Evolutionary conservation across 2,797 vertebrate species (phyloP).

Genomic region (Eospalax fontanierii): DNA sequence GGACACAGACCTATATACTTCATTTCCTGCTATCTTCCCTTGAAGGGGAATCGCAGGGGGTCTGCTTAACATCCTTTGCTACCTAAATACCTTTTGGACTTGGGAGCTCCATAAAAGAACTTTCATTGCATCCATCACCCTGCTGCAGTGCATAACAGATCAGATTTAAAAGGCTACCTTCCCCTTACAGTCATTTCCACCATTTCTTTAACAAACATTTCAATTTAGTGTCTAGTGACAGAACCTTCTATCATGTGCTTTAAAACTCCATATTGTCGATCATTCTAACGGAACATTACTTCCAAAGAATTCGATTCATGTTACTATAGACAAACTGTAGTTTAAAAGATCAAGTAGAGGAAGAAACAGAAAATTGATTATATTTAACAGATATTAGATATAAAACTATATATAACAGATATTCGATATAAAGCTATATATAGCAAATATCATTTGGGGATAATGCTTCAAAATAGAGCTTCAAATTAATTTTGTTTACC

Average conservation of each 20-base stretch:
- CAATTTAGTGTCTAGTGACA: constrained; percentile 96
- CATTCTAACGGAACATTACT: constrained; percentile 94
- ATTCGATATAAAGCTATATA: constrained; percentile 74
- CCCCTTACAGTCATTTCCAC: constrained; percentile 95
- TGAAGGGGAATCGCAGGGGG: constrained; percentile 91
- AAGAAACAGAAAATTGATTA: constrained; percentile 80
- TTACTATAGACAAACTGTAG: constrained; percentile 92
- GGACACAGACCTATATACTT: constrained; percentile 93
- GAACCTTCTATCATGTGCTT: constrained; percentile 94
- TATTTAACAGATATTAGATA: constrained; percentile 83
- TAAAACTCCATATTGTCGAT: constrained; percentile 95
- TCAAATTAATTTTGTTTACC: constrained; percentile 80
- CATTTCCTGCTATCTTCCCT: constrained; percentile 93
- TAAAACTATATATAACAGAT: constrained; percentile 75
- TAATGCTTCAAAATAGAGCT: constrained; percentile 78
- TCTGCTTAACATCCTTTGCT: constrained; percentile 93
- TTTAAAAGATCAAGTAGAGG: constrained; percentile 89
- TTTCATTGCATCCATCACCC: constrained; percentile 95
- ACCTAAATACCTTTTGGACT: constrained; percentile 96
- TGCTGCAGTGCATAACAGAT: constrained; percentile 98
- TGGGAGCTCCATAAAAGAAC: constrained; percentile 94
- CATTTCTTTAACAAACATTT: constrained; percentile 97
- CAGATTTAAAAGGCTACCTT: constrained; percentile 97
- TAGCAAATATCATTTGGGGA: constrained; percentile 84
- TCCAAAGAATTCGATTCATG: constrained; percentile 95